These are phyloP conservation scores for Stegostoma tigrinum DNA, from an alignment of 2,113 vertebrate genomes.

Conservation along the genomic window DNA sequence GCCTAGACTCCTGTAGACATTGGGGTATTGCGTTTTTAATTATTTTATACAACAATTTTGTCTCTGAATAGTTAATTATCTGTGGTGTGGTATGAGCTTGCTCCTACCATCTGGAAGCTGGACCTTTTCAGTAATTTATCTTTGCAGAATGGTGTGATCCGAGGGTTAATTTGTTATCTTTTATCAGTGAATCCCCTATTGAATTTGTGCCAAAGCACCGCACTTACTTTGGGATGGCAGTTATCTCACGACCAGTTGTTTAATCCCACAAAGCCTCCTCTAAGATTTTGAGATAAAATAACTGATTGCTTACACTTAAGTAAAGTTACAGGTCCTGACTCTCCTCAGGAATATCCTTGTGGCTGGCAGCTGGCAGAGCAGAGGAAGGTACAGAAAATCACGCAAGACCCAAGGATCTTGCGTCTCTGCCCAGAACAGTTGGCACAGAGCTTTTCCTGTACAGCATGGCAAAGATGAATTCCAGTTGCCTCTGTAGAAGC, in stretches of 20 bases:
- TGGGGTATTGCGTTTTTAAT: neutral
- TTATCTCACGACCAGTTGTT: neutral
- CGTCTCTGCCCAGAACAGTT: neutral
- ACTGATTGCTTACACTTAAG: neutral
- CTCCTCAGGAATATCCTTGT: neutral
- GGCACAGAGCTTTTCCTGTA: neutral
- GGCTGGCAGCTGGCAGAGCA: neutral
- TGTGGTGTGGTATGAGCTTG: neutral
- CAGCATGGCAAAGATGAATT: neutral
- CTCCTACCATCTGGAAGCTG: neutral
- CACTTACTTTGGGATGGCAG: neutral
- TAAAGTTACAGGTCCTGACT: neutral
- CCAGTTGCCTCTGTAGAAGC: neutral
- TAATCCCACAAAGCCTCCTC: neutral
- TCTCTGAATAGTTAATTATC: neutral
- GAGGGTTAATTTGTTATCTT: neutral
- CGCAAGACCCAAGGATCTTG: too few relatives aligned
- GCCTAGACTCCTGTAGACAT: neutral
- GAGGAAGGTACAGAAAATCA: neutral
- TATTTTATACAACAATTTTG: neutral
- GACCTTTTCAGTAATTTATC: slow-evolving; percentile 1
- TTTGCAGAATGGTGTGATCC: neutral
- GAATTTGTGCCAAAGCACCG: neutral
- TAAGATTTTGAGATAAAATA: slow-evolving; percentile 3
- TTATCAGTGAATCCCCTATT: neutral